A percentile compares a stretch with the other conserved stretches of the same genome.
These are phyloP conservation scores for Dyspetes luteomarginatus DNA, from an alignment of 2,888 invertebrate species.

Conservation along the genomic window DNA sequence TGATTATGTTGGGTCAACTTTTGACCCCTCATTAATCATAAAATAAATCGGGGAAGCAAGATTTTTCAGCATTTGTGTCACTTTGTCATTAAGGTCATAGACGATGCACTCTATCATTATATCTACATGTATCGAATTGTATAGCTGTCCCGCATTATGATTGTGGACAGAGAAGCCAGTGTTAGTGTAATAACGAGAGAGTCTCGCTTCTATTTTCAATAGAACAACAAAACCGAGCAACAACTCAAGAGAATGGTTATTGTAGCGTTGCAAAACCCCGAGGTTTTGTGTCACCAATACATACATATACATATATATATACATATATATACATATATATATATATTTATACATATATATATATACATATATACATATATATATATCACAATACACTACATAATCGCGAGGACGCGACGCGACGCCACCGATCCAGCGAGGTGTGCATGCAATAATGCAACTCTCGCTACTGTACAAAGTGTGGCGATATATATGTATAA, in stretches of 20 bases:
- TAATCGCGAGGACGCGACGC: slow-evolving; percentile 25
- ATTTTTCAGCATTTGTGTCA: no score
- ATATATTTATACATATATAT: neutral
- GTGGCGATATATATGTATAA: neutral
- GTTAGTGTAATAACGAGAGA: neutral
- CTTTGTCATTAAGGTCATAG: no score
- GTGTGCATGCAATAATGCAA: slow-evolving; percentile 66
- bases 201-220: neutral
- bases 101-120: no score
- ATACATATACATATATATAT: neutral
- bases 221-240: neutral
- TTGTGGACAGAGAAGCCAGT: neutral
- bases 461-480: neutral
- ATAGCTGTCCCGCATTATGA: no score
- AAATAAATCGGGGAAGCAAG: no score
- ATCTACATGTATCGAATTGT: no score
- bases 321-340: neutral
- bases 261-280: neutral
- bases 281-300: slow-evolving; percentile 64
- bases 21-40: no score
- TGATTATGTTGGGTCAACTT: no score
- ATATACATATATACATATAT: neutral
- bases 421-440: slow-evolving; percentile 54
- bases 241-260: neutral
- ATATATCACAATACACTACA: neutral